Base-by-base conservation (phyloP, 2,888 invertebrate genomes). In the Eupithecia tripunctaria region DNA sequence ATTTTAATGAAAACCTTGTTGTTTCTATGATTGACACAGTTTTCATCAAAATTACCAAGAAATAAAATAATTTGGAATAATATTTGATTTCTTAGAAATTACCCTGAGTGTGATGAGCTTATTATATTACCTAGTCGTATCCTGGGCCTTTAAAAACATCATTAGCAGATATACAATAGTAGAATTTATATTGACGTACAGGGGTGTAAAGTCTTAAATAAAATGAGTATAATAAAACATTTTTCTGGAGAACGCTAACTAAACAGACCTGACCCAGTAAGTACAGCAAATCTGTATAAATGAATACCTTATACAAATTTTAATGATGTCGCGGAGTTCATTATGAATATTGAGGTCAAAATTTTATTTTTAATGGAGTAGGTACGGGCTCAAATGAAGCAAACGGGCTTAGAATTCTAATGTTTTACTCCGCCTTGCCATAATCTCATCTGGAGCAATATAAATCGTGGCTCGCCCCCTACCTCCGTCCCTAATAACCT, bases 391-490 rank as follows among this genome's bases (percentile, higher is more conserved):
- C 73, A 76, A 81, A 80, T 81, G 80, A 82, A 80, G 75, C 76
- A 71, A 74, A 70, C 72, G 73, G 75, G 78, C 81, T 81, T 80
- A 80, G 82, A 75, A 82, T 83, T 82, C 81, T 84, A 87, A 88
- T 86, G 86, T 84, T 86, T 87, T 86, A 85, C 80, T 84, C 83
- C 78, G 81, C 86, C 85, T 86, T 86, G 84, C 84, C 83, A 85
- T 87, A 84, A 87, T 87, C 87, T 86, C 86, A 88, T 87, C 86
- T 87, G 81, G 82, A 81, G 85, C 79, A 84, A 85, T 88, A 89
- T 89, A 89, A 89, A 89, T 89, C 87, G 86, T 85, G 85, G 84
- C 82, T 14, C 25, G 65, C 73, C 59, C 71, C 47, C 10, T 51
- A 10, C 47, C 79, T 70, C 74, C 56, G 68, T 73, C 47, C 70